Evolutionary conservation across 2,113 vertebrate species (phyloP).

Genomic region (Periophthalmus modestus): DNA sequence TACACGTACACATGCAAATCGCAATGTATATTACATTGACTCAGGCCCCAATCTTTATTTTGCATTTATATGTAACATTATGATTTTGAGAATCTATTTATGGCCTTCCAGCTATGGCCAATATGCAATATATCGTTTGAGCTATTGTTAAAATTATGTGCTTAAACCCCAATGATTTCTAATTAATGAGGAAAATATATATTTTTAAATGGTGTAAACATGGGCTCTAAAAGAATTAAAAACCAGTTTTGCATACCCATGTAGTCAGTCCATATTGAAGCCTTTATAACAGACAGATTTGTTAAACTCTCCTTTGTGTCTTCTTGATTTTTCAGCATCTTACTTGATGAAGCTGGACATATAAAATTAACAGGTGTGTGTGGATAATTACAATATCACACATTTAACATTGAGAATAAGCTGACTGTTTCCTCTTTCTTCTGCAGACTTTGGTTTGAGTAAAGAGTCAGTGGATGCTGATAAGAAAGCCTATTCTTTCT

Average conservation of each 20-base stretch:
- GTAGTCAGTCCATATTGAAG: no score
- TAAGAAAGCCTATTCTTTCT: conserved; percentile 99
- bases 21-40: no score
- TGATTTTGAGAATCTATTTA: neutral
- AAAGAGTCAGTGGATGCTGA: conserved; percentile 98
- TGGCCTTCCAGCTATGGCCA: no score
- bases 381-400: neutral
- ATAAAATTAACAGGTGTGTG: conserved; percentile 97
- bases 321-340: conserved; percentile 97
- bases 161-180: neutral
- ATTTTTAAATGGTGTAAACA: neutral
- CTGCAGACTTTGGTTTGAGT: conserved; percentile 96
- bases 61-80: neutral
- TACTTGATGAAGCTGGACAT: conserved; percentile 99
- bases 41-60: neutral
- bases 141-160: no score
- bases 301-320: conserved; percentile 35
- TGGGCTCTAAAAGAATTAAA: no score
- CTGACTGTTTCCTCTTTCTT: conserved; percentile 10
- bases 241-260: no score
- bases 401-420: neutral
- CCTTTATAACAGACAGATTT: neutral
- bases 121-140: no score
- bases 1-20: no score
- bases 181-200: neutral